Evolutionary conservation across 2,888 invertebrate genomes (phyloP), one percentile per base, ranked within the genome.

Genomic region (Lamproptera curius): DNA sequence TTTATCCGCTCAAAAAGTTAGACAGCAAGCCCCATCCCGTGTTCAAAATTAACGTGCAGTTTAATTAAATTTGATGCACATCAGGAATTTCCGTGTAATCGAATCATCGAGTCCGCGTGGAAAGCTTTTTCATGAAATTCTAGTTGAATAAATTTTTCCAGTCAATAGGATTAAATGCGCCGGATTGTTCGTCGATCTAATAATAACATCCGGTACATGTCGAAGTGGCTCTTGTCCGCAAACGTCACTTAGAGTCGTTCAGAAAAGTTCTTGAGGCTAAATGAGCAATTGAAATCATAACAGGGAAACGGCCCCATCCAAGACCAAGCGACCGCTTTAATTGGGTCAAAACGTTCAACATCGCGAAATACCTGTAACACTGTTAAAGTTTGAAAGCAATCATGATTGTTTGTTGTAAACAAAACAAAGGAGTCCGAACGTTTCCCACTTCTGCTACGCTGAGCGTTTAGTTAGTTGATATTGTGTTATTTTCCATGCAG

Each of bases 401-500:
- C 42, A 17, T 23, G 31, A 14, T 26, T 26, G 13, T 36, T 37
- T 37, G 2, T 11, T 15, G 4, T 16, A 23, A 36, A 40, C 17
- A 26, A 14, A 41, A 17, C 17, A 36, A 15, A 23, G 16, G 16
- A 43, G 43, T 43, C 36, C 26, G 16, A 20, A 20, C 3, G 20
- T 20, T 20, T 20, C 20, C 20, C 20, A 6, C 6, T 20, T 20
- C 6, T 6, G 6, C 20, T 20, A 6, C 20, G 6, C 4, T 20
- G 6, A 20, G 20, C 20, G 20, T 20, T 20, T 20, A 5, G 20
- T 3, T 6, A 5, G 20, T 20, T 6, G 6, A 20, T 20, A 6
- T 20, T 20, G 6, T 42, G 95, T 23, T 33, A 11, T 64, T 67
- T 63, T 58, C 6, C 4, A 70, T 73, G 31, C 90, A 98, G 98